Evolutionary conservation across 1,140 invertebrate species (phyloP).

Genomic region (Listronotus bonariensis): DNA sequence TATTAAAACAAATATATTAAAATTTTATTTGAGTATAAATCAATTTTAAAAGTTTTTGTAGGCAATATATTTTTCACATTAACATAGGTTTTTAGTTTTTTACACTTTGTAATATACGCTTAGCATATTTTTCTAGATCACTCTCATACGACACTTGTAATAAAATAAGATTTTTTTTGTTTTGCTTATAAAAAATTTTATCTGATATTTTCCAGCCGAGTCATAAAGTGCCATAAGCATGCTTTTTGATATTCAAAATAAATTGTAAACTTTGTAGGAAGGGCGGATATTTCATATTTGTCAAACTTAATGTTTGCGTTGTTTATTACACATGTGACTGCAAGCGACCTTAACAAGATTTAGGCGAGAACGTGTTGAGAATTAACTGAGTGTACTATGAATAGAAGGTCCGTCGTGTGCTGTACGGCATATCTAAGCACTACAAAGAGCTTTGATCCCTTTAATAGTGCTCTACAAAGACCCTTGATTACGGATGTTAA

Average conservation of each 20-base stretch:
- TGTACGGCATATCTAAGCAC: constrained; percentile 25
- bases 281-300: constrained; percentile 32
- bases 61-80: no score
- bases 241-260: constrained; percentile 18
- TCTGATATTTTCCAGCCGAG: no score
- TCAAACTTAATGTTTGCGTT: constrained; percentile 25
- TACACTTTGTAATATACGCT: no score
- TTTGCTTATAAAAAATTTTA: no score
- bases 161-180: no score
- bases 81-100: no score
- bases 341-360: constrained; percentile 32
- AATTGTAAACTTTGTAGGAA: constrained; percentile 17
- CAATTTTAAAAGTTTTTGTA: no score
- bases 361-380: constrained; percentile 30
- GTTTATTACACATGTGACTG: constrained; percentile 36
- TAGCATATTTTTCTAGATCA: no score
- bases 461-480: constrained; percentile 28
- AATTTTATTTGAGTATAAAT: no score
- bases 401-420: constrained; percentile 7
- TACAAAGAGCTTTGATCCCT: constrained; percentile 35
- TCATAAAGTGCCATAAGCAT: no score
- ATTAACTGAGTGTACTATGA: constrained; percentile 21
- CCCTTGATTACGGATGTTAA: constrained; percentile 26
- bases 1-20: no score
- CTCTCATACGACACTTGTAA: no score